Base-by-base conservation (phyloP, 2,888 invertebrate species). In the Germaria angustata region DNA sequence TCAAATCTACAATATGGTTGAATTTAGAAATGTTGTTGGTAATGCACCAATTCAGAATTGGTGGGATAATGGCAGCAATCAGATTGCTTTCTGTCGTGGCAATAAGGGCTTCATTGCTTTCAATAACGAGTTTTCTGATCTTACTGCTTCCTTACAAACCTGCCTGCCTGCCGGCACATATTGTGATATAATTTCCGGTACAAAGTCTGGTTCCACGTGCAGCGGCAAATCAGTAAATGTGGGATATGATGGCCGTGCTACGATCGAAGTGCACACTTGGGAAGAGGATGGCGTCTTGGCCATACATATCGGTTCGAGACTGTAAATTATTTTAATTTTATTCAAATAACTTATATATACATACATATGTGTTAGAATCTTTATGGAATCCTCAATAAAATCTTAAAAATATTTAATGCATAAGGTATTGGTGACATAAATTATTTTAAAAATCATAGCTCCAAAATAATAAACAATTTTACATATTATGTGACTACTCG, bases 71-170 rank as follows among this genome's bases (percentile, higher is more conserved):
- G 94, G 93, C 7, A 93, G 93, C 88, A 95, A 96, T 88, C 97
- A 97, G 91, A 96, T 97, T 71, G 94, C 96, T 0, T 97, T 97
- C 92, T 95, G 95, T 86, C 93, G 97, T 13, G 96, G 96, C 0
- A 93, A 93, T 69, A 93, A 92, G 83, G 96, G 93, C 8, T 97
- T 97, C 88, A 91, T 96, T 13, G 96, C 95, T 8, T 94, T 97
- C 87, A 97, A 96, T 87, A 93, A 93, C 44, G 95, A 95, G 20
- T 92, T 92, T 85, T 87, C 84, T 51, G 93, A 94, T 86, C 87
- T 96, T 36, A 93, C 93, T 72, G 91, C 92, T 85, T 93, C 89
- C 2, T 84, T 89, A 0, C 90, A 94, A 91, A 95, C 95, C 0
- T 95, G 94, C 73, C 92, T 97, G 13, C 94, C 96, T 5, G 92